These are phyloP conservation scores for Catostylus mosaicus DNA, from an alignment of 30 jellyfish, hydroid and myxozoan genomes.

Conservation along the genomic window DNA sequence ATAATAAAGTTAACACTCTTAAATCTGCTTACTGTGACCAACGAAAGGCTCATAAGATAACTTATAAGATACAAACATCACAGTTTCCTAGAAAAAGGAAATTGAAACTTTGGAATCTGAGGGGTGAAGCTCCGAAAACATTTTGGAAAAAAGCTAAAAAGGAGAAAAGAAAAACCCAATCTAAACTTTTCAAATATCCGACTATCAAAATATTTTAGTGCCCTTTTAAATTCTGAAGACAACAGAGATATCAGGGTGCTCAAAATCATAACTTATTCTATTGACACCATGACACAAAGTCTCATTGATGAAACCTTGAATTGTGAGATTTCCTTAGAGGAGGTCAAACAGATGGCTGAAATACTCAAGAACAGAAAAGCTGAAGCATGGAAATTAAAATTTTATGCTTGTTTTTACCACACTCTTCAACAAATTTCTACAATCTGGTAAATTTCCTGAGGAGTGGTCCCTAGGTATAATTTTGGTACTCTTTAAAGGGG, in stretches of 20 bases:
- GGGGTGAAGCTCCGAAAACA: constrained; percentile 22
- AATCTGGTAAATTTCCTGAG: constrained; percentile 52
- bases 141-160: constrained; percentile 28
- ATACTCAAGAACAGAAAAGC: constrained; percentile 36
- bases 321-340: constrained; percentile 21
- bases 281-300: constrained; percentile 29
- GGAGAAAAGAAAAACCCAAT: constrained; percentile 5
- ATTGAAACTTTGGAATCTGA: constrained; percentile 19
- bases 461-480: constrained; percentile 50
- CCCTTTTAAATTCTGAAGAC: constrained; percentile 9
- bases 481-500: constrained; percentile 38
- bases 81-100: constrained; percentile 27
- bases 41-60: constrained; percentile 24
- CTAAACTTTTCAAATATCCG: neutral
- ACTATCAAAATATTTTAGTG: constrained; percentile 8
- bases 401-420: constrained; percentile 3
- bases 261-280: neutral
- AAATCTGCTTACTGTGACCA: constrained; percentile 7
- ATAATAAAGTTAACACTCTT: constrained; percentile 9
- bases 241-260: neutral
- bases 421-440: constrained; percentile 15
- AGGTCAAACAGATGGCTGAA: constrained; percentile 16
- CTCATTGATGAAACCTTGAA: constrained; percentile 26
- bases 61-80: constrained; percentile 24
- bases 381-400: neutral